A percentile compares a stretch with the other conserved stretches of the same genome.
Conservation (phyloP, 2,797 vertebrate genomes). For the Orestias chungarensis region DNA sequence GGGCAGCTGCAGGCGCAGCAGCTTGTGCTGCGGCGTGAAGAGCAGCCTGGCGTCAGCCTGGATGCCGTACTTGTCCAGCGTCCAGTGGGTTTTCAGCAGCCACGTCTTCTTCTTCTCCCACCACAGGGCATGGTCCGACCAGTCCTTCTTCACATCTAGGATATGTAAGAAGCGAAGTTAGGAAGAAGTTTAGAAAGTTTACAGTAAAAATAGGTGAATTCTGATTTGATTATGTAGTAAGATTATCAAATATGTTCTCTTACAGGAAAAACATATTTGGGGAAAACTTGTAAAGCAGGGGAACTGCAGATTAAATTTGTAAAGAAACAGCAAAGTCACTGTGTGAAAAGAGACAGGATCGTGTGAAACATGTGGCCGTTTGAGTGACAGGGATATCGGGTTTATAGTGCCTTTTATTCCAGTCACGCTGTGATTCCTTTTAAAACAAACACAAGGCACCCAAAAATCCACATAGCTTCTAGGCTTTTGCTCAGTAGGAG, state of each 20-base stretch:
- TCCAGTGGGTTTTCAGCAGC: slow-evolving; percentile 99
- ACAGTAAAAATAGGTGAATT: not conserved
- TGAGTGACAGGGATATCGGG: slow-evolving; percentile 74
- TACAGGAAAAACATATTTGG: slow-evolving; percentile 40
- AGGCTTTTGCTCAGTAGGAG: slow-evolving; percentile 48
- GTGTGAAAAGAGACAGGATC: slow-evolving; percentile 41
- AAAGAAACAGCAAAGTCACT: slow-evolving; percentile 44
- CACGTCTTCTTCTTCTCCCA: slow-evolving; percentile 99
- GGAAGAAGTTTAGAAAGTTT: not conserved
- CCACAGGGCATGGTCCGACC: slow-evolving; percentile 98
- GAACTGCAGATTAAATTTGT: slow-evolving; percentile 34
- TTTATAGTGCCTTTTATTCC: slow-evolving; percentile 75
- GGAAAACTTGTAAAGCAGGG: slow-evolving; percentile 14
- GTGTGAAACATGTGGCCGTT: slow-evolving; percentile 65
- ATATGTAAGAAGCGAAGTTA: not conserved
- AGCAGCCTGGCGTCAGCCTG: slow-evolving; percentile 97
- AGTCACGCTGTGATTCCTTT: slow-evolving; percentile 56
- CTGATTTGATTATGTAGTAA: no score
- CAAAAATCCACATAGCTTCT: slow-evolving; percentile 66
- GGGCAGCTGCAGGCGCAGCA: slow-evolving; percentile 95
- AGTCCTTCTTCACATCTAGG: slow-evolving; percentile 97
- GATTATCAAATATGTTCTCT: slow-evolving; percentile 53
- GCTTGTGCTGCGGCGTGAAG: slow-evolving; percentile 98
- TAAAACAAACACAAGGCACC: slow-evolving; percentile 65
- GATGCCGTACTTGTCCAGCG: slow-evolving; percentile 97